Evolutionary conservation across 2,888 invertebrate species (phyloP), one percentile per base, ranked within the genome.

Genomic region (Trypoxylon attenuatum): DNA sequence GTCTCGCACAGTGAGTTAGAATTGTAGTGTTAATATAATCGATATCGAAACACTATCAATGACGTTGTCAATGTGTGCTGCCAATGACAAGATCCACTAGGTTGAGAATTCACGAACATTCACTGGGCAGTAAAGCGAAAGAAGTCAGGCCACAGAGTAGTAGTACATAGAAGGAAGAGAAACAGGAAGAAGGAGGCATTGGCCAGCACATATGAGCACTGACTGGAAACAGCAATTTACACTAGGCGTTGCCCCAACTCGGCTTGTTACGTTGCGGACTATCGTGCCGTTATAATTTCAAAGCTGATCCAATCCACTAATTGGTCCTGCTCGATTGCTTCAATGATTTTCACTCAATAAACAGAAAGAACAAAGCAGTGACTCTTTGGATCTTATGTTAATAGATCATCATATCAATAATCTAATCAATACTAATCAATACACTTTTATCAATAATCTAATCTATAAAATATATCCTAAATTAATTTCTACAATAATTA

Each of bases 151-250:
- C 19, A 46, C 46, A 39, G 38, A 55, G 41, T n/a, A n/a, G n/a
- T n/a, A n/a, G n/a, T n/a, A n/a, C n/a, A n/a, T n/a, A n/a, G 50
- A 22, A 46, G 41, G 66, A 61, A 63, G 57, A 65, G 63, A 69
- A 59, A 52, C 51, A 71, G 63, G 70, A 65, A 70, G 68, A 62
- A 77, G 71, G 64, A 81, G 80, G 77, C 82, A 81, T 79, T 81
- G 81, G 76, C 82, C 82, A 84, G 81, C 85, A 85, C 77, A 84
- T 84, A 85, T 86, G 84, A 82, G 75, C 84, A 84, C 74, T 81
- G 77, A 85, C 80, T 83, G 86, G 85, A 86, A 86, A 85, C 80
- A n/a, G 79, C 80, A 84, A 85, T 83, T 83, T 82, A 80, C 84
- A 83, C 79, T 71, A 78, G 80, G 82, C 82, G 83, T 85, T 73